phyloP scores from a whole-genome alignment of 2,888 invertebrate genomes.

The Eustalomyia histrio region DNA sequence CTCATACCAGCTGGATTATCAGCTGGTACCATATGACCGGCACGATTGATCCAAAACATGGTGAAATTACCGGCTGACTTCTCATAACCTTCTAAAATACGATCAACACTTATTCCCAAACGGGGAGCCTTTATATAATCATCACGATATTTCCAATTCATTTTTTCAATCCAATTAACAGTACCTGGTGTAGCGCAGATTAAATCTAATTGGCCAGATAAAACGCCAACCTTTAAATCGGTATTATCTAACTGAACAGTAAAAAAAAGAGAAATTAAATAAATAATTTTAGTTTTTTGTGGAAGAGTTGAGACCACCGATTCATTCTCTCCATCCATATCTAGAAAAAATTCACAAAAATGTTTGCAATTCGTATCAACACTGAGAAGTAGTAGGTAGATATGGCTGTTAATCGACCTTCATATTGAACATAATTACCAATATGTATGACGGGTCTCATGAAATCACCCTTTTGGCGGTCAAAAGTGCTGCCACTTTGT shows the following conservation, averaged over 20 bases:
- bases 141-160: constrained; percentile 84
- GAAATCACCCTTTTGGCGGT: constrained; percentile 83
- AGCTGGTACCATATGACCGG: constrained; percentile 81
- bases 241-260: constrained; percentile 84
- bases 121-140: constrained; percentile 82
- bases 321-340: too few relatives aligned
- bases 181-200: constrained; percentile 91
- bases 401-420: too few relatives aligned
- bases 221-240: constrained; percentile 84
- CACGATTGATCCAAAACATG: constrained; percentile 78
- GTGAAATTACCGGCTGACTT: constrained; percentile 81
- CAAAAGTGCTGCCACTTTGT: constrained; percentile 83
- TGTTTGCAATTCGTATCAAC: too few relatives aligned
- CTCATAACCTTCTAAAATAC: constrained; percentile 86
- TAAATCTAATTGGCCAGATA: constrained; percentile 90
- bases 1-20: constrained; percentile 87
- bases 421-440: constrained; percentile 80
- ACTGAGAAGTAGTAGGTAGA: too few relatives aligned
- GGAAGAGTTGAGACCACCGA: too few relatives aligned
- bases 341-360: too few relatives aligned
- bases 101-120: constrained; percentile 82
- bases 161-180: constrained; percentile 86
- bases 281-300: too few relatives aligned
- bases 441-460: constrained; percentile 89
- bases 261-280: not conserved